Base-by-base conservation (phyloP, 2,113 vertebrate species). In the Regulus satrapa region DNA sequence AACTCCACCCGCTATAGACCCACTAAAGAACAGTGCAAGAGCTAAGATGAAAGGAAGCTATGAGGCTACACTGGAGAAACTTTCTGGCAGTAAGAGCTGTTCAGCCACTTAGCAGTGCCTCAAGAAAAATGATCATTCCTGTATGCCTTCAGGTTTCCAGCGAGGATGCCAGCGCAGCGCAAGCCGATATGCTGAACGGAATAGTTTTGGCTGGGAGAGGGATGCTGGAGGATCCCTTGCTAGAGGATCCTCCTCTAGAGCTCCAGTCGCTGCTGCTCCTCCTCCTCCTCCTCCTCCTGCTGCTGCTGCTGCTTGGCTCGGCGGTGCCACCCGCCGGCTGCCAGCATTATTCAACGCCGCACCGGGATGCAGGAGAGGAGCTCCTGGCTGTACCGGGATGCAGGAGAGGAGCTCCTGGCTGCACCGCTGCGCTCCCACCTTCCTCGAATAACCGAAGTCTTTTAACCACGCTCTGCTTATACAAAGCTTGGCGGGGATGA, bases 361-460 rank as follows among this genome's bases (percentile, higher is more conserved):
- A 12, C 71, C 28, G 1, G 36, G 18, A 4, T 1, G 34, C 29
- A 5, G 40, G 7, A 0, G 1, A 73, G 54, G 6, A 52, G 46
- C 64, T 20, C 8, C 55, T 34, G 1, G 0, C 18, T 28, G 55
- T 63, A 4, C 2, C 2, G 3, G 36, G 18, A 4, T 1, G 34
- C 29, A 5, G 40, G 7, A 0, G 1, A 73, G 54, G 6, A 52
- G 46, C 64, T 20, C 8, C 55, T 34, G 1, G 0, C 18, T 28
- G 55, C 68, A 4, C 2, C 2, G 3, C 82, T 10, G 52, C 0
- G 0, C 54, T 25, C 24, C 14, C n/a, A n/a, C 3, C 49, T 32
- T 51, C 54, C 56, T 28, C 79, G 6, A 12, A 6, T 1, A 18
- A 69, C 2, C 28, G 8, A 21, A 18, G 25, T 1, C 54, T 49